Evolutionary conservation across 2,113 vertebrate genomes (phyloP).

Genomic region (Talpa occidentalis): DNA sequence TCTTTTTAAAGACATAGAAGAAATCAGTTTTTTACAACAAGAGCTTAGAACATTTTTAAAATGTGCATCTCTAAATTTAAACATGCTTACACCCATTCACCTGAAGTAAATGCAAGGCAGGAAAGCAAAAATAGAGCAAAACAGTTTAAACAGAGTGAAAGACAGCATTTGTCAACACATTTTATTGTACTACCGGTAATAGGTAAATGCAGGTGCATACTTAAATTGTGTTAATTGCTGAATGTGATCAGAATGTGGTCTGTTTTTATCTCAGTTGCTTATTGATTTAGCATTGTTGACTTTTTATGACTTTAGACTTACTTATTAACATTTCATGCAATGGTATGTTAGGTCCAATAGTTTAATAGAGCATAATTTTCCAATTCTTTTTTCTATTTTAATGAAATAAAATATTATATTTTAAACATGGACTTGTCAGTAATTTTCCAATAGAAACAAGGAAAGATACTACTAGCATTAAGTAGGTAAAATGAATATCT

Average conservation of each 20-base stretch:
- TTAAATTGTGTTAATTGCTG: background rate
- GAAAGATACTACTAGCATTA: background rate
- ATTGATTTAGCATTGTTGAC: background rate
- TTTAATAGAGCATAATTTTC: slow-evolving; percentile 1
- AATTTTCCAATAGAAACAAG: background rate
- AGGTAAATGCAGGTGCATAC: background rate
- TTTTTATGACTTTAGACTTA: slow-evolving; percentile 3
- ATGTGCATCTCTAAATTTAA: slow-evolving; percentile 25
- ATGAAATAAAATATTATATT: background rate
- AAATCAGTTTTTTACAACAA: slow-evolving; percentile 30
- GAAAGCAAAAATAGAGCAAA: background rate
- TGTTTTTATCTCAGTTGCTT: background rate
- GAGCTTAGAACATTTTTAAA: background rate
- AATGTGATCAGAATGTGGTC: background rate
- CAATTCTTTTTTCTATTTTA: background rate
- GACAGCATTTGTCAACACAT: background rate
- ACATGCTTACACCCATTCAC: background rate
- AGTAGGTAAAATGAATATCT: background rate
- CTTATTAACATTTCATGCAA: background rate
- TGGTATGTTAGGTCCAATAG: background rate
- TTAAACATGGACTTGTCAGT: background rate
- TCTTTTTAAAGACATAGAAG: slow-evolving; percentile 14
- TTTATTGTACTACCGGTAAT: background rate
- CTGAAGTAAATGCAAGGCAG: background rate
- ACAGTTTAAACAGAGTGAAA: background rate